phyloP scores from a whole-genome alignment of 2,113 vertebrate genomes.

The Tricholaema leucomelas region DNA sequence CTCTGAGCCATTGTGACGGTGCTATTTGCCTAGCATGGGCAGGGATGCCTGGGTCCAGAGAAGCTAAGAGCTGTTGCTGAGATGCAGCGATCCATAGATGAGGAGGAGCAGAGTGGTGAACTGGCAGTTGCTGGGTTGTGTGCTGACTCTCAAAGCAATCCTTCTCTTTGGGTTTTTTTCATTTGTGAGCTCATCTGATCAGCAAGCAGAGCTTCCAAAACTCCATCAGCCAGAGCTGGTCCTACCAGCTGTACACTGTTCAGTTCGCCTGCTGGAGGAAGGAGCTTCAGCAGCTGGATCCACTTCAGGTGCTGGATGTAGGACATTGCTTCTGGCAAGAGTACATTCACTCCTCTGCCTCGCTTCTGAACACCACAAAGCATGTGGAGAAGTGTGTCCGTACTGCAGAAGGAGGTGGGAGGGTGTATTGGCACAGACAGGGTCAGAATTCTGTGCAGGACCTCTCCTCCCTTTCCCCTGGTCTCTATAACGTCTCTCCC shows the following conservation, averaged over 20 bases:
- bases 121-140: neutral
- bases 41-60: neutral
- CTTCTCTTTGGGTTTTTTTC: neutral
- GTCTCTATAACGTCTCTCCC: neutral
- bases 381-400: rapidly evolving
- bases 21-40: neutral
- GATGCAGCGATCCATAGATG: neutral
- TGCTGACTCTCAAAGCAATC: neutral
- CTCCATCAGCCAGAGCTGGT: neutral
- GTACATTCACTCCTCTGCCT: rapidly evolving
- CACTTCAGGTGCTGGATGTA: neutral
- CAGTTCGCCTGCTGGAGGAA: neutral
- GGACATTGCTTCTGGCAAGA: neutral
- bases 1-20: too few species aligned
- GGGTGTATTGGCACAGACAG: neutral
- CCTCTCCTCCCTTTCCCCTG: neutral
- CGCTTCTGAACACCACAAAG: rapidly evolving
- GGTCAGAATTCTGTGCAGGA: neutral
- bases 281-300: neutral
- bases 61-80: neutral
- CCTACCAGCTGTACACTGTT: neutral
- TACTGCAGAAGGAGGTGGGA: rapidly evolving
- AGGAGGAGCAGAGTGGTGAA: neutral
- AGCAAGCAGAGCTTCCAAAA: neutral
- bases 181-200: neutral